Evolutionary conservation across 2,113 vertebrate species (phyloP).

Genomic region (Solenodon paradoxus): DNA sequence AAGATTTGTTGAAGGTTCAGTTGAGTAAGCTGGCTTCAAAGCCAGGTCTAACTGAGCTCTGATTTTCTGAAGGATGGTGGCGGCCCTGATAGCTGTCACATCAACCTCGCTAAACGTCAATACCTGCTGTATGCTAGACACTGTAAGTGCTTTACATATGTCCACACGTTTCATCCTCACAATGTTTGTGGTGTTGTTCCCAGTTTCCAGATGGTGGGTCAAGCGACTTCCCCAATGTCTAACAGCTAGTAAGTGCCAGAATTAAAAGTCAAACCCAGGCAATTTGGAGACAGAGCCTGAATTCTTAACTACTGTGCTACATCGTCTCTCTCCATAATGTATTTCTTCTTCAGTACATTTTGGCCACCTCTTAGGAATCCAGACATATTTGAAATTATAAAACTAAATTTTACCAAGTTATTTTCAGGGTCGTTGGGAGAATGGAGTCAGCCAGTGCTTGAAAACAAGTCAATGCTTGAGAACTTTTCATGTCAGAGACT

Average conservation of each 20-base stretch:
- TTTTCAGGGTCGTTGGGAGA: not conserved
- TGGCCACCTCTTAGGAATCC: not conserved
- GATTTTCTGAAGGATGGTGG: not conserved
- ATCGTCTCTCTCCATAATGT: not conserved
- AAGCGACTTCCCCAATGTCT: not conserved
- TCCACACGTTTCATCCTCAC: not conserved
- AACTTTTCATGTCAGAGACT: not conserved
- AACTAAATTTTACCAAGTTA: conserved; percentile 20
- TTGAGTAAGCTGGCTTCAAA: not conserved
- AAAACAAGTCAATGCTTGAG: conserved; percentile 52
- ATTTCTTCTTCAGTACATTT: not conserved
- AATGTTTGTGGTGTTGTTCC: not conserved
- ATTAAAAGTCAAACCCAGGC: not conserved
- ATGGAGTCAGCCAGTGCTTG: conserved; percentile 38
- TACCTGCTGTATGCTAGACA: not conserved
- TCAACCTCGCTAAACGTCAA: not conserved
- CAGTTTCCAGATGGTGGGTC: not conserved
- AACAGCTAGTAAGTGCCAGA: not conserved
- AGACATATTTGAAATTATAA: conserved; percentile 27
- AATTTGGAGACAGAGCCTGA: not conserved
- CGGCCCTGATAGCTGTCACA: not conserved
- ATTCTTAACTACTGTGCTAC: not conserved
- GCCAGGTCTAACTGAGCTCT: not conserved
- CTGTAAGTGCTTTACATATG: not conserved
- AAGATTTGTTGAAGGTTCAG: not conserved